Base-by-base conservation (phyloP, 2,113 vertebrate genomes). In the Taurulus bubalis region DNA sequence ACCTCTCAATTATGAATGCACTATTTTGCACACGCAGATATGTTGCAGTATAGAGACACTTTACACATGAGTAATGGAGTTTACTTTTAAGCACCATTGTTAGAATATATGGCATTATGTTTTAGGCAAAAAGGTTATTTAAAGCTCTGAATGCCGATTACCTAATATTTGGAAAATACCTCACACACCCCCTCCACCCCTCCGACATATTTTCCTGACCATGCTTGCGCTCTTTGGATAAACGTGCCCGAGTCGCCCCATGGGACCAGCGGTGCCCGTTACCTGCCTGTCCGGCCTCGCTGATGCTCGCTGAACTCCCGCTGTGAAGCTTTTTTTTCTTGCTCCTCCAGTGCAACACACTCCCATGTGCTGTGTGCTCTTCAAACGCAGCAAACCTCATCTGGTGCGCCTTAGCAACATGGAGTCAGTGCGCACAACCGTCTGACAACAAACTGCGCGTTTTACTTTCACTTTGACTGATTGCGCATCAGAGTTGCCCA, bases 171-270 rank as follows among this genome's bases (percentile, higher is more conserved):
- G n/a, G n/a, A n/a, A n/a, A n/a, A n/a, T n/a, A n/a, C n/a, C n/a
- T n/a, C n/a, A n/a, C n/a, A n/a, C n/a, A n/a, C n/a, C n/a, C n/a
- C n/a, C n/a, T n/a, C n/a, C n/a, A n/a, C n/a, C 42, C 42, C 15
- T 16, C 40, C 14, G 1, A 60, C 68, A 28, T 56, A 0, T 9
- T n/a, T 49, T 58, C 4, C 30, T 30, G 0, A 0, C 1, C 10
- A n/a, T 36, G 7, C 3, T 1, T 69, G 62, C 77, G 67, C 67
- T 51, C 30, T 59, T 71, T 59, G 40, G 67, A 60, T 10, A 16
- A 70, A 60, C 3, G 34, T 22, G 1, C 55, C 6, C 12, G 22
- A 42, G 0, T 1, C 1, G 3, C 0, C 0, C 10, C 24, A 4
- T 45, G 14, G 45, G 45, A 32, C 28, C 30, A 28, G 5, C 3